Base-by-base conservation (phyloP, 2,797 vertebrate genomes). In the Squalus acanthias region DNA sequence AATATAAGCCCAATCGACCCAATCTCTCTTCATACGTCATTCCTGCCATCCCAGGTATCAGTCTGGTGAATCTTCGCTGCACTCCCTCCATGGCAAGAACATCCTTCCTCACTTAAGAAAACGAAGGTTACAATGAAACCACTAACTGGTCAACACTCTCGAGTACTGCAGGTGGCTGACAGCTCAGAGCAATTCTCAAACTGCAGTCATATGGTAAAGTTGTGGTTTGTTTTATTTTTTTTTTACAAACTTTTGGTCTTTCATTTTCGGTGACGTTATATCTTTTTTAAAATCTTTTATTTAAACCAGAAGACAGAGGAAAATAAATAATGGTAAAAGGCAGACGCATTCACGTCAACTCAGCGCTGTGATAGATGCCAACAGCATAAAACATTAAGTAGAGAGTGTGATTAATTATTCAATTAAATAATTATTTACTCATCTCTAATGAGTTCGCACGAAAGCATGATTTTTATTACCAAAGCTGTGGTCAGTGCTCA, bases 361-460 rank as follows among this genome's bases (percentile, higher is more conserved):
- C 10, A 50, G 22, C 0, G 39, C n/a, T 93, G 15, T 92, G 17
- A 67, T 67, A 24, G 63, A 93, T 46, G 63, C 10, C 91, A 69
- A 67, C 91, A 39, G 33, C 60, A 67, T 93, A 69, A 93, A 93
- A 93, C 63, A 93, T 93, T 20, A 93, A 93, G 65, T 67, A 24
- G 33, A 69, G 91, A n/a, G 65, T n/a, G 63, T 39, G 60, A 65
- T 91, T 92, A 93, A 67, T 46, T 46, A 93, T 93, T 67, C 91
- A 93, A 69, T 93, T 93, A 93, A 93, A 93, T 93, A 93, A 93
- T 93, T 67, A 69, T 93, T 93, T 67, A 93, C 91, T 69, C 24
- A n/a, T 69, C 91, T 46, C 91, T 39, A 69, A 46, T 67, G n/a
- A 67, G n/a, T 69, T 69, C 6, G 39, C 20, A 60, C 15, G 2